phyloP scores from a whole-genome alignment of 2,113 vertebrate genomes.

The Atractosteus spatula region DNA sequence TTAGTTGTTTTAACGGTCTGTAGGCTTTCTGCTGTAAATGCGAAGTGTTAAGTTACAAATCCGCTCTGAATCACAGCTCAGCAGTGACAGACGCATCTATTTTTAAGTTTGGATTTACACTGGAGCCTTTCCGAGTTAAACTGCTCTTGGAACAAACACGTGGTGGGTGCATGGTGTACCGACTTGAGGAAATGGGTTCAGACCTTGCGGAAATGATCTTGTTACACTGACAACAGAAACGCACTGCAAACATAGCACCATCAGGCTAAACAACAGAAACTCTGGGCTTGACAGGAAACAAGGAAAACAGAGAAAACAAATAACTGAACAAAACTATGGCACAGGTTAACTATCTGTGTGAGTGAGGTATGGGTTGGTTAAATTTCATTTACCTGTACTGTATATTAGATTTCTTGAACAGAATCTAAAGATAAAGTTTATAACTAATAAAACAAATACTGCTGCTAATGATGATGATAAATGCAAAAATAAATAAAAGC shows the following conservation, averaged over 20 bases:
- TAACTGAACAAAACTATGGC: not conserved
- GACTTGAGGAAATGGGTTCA: not conserved
- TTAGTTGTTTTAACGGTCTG: constrained; percentile 40
- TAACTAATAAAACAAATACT: too few relatives aligned
- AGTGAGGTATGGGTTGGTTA: too few relatives aligned
- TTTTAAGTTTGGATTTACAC: not conserved
- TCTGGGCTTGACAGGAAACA: not conserved
- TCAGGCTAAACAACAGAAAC: not conserved
- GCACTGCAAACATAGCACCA: not conserved
- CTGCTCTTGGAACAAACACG: constrained; percentile 31
- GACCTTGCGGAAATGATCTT: not conserved
- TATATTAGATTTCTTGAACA: too few relatives aligned
- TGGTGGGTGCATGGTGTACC: not conserved
- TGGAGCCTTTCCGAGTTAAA: not conserved
- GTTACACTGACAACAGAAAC: not conserved
- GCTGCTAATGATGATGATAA: too few relatives aligned
- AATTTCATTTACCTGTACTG: too few relatives aligned
- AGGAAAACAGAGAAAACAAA: not conserved
- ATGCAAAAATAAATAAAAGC: too few relatives aligned
- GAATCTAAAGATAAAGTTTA: too few relatives aligned
- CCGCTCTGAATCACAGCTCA: constrained; percentile 47
- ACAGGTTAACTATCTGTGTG: too few relatives aligned
- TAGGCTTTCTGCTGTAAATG: constrained; percentile 48
- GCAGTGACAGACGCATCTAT: constrained; percentile 55
- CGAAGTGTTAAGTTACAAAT: constrained; percentile 52